These are phyloP conservation scores for Odontomachus brunneus DNA, from an alignment of 1,140 invertebrate species.

Conservation along the genomic window DNA sequence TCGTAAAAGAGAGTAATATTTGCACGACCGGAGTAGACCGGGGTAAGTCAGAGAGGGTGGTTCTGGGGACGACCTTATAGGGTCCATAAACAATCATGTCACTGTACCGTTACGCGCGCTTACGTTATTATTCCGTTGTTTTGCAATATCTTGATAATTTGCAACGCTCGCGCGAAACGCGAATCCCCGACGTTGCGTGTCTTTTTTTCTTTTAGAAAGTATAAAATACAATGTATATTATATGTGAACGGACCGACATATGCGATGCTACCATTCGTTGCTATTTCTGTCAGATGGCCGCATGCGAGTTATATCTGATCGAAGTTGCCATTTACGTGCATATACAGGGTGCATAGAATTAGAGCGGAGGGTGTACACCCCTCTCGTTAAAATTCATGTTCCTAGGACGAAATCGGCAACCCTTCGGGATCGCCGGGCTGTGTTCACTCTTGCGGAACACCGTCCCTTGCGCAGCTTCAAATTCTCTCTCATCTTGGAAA, in stretches of 20 bases:
- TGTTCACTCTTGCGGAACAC: conserved; percentile 42
- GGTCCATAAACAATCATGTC: too few relatives aligned
- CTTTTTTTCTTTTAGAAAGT: conserved; percentile 8
- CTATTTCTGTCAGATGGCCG: conserved; percentile 45
- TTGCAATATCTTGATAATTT: too few relatives aligned
- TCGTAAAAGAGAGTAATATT: too few relatives aligned
- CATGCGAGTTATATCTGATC: conserved; percentile 38
- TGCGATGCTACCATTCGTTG: conserved; percentile 33
- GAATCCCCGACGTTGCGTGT: neutral
- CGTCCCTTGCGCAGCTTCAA: conserved; percentile 27
- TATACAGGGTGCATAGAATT: conserved; percentile 59
- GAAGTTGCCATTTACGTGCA: conserved; percentile 32
- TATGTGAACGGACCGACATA: conserved; percentile 15
- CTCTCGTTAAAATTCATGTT: conserved; percentile 47
- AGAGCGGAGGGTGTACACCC: conserved; percentile 15
- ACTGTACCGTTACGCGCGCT: too few relatives aligned
- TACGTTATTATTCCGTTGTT: too few relatives aligned
- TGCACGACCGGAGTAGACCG: too few relatives aligned
- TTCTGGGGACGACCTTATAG: neutral
- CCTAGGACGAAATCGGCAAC: neutral
- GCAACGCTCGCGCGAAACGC: too few relatives aligned
- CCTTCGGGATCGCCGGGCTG: neutral
- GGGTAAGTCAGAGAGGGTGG: neutral
- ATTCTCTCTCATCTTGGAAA: neutral
- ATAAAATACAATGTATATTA: neutral